These are phyloP conservation scores for Clarias platycephalus DNA, from an alignment of 2,797 vertebrate genomes.

Conservation along the genomic window DNA sequence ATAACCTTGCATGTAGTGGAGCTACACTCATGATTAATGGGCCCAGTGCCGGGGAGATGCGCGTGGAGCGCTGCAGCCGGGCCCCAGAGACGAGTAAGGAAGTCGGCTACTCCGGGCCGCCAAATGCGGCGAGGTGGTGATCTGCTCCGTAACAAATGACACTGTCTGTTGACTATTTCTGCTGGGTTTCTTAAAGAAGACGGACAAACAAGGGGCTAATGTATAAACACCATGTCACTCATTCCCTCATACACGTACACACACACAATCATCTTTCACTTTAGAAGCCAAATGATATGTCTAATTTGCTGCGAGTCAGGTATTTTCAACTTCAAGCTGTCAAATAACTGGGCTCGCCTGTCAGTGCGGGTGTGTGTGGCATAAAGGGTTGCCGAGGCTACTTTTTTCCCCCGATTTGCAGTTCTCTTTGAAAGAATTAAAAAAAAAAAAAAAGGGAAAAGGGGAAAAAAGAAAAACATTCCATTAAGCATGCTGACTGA, in stretches of 20 bases:
- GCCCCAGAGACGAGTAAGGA: constrained; percentile 34
- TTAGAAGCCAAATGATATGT: constrained; percentile 82
- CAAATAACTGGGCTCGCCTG: constrained; percentile 80
- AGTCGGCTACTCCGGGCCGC: constrained; percentile 8
- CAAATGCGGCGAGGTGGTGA: constrained; percentile 22
- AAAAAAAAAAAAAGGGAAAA: constrained; percentile 54
- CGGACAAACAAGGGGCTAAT: constrained; percentile 76
- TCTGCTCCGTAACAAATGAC: constrained; percentile 73
- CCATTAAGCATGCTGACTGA: constrained; percentile 77
- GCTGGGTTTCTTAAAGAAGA: constrained; percentile 77
- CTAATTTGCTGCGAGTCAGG: constrained; percentile 80
- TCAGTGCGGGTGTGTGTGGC: constrained; percentile 69
- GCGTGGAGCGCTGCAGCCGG: constrained; percentile 32
- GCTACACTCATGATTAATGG: constrained; percentile 75
- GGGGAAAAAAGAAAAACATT: constrained; percentile 59
- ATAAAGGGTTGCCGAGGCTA: constrained; percentile 76
- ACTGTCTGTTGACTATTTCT: constrained; percentile 80
- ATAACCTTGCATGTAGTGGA: constrained; percentile 67
- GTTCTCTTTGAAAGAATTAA: constrained; percentile 77
- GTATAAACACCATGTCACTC: constrained; percentile 76
- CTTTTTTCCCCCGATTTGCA: constrained; percentile 70
- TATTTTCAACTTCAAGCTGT: constrained; percentile 85
- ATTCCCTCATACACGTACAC: constrained; percentile 71
- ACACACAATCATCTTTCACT: constrained; percentile 82
- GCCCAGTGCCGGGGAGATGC: constrained; percentile 62